A percentile compares a stretch with the other conserved stretches of the same genome.
phyloP scores from a whole-genome alignment of 2,797 vertebrate species.

The Anguilla megastoma region DNA sequence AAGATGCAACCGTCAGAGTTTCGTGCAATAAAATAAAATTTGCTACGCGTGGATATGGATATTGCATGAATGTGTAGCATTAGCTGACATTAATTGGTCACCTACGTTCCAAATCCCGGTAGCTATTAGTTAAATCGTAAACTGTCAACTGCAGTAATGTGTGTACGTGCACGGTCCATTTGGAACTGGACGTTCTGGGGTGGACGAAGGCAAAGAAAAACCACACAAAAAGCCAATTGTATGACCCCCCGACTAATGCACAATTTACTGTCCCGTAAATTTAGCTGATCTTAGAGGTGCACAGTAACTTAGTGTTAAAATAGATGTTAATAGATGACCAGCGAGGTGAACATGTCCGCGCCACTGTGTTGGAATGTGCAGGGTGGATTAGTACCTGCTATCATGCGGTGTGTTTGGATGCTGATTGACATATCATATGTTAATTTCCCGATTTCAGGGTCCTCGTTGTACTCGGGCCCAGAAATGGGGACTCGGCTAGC shows the following conservation, averaged over 20 bases:
- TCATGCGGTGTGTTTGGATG: neutral
- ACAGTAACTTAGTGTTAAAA: too few relatives aligned
- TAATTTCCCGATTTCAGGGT: neutral
- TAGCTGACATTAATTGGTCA: neutral
- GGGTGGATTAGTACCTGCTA: neutral
- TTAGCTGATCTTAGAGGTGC: too few relatives aligned
- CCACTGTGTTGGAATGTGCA: neutral
- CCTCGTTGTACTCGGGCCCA: neutral
- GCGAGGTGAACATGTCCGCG: neutral
- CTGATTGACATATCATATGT: neutral
- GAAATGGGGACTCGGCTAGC: neutral
- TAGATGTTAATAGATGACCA: neutral
- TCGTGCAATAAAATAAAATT: neutral
- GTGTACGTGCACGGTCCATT: neutral
- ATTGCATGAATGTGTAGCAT: neutral
- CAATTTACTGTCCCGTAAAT: too few relatives aligned
- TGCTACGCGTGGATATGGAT: neutral
- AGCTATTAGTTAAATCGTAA: neutral
- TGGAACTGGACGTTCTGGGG: neutral
- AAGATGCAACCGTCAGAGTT: neutral
- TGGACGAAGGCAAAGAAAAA: neutral
- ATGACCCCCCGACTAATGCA: too few relatives aligned
- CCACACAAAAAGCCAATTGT: neutral
- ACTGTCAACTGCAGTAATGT: neutral
- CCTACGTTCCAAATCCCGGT: neutral